phyloP scores from a whole-genome alignment of 1,140 invertebrate species.

The Caenorhabditis briggsae region DNA sequence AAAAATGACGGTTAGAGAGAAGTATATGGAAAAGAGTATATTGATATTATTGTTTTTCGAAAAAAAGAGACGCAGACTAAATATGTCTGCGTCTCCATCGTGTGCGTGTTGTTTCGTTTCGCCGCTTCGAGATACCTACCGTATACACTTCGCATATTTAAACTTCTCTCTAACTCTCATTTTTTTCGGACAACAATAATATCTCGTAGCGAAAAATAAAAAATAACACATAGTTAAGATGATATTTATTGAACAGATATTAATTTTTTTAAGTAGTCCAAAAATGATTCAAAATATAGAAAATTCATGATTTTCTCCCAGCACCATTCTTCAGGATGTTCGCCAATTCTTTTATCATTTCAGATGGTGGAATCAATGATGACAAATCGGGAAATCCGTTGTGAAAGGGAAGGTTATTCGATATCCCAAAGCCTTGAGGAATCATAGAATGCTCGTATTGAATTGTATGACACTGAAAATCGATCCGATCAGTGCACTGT shows the following conservation, averaged over 20 bases:
- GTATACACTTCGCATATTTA: no score
- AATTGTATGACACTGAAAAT: not conserved
- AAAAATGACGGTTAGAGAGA: not conserved
- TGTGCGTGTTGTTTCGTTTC: no score
- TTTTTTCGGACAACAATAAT: no score
- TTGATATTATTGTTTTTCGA: no score
- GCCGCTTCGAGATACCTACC: no score
- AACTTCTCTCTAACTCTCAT: no score
- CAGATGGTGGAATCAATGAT: not conserved
- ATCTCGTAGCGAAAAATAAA: no score
- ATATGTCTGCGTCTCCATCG: no score
- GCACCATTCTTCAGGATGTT: not conserved
- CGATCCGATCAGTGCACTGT: not conserved
- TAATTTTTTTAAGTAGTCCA: not conserved
- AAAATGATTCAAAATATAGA: not conserved
- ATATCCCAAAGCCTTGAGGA: not conserved
- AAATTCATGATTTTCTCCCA: not conserved
- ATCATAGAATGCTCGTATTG: slow-evolving; percentile 10
- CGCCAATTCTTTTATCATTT: not conserved
- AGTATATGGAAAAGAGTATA: no score
- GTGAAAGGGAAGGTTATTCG: not conserved
- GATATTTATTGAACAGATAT: no score
- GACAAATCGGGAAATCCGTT: slow-evolving; percentile 13
- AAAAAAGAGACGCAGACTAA: no score
- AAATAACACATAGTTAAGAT: no score